These are phyloP conservation scores for Falco concolor DNA, from an alignment of 2,797 vertebrate species.

Conservation along the genomic window DNA sequence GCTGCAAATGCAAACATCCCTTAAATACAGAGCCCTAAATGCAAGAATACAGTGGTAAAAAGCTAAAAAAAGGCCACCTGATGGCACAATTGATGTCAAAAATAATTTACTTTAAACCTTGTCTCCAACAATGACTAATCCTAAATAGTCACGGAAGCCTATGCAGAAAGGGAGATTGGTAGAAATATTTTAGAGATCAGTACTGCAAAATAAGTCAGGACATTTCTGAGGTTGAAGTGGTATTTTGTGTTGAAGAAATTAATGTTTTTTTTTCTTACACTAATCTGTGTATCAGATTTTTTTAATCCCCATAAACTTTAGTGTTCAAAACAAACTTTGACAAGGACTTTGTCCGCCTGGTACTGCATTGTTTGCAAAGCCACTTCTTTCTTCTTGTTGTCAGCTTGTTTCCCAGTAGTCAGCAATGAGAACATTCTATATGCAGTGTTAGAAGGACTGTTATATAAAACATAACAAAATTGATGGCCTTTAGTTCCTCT, in stretches of 20 bases:
- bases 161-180: neutral
- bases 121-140: neutral
- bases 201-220: neutral
- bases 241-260: neutral
- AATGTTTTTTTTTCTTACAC: neutral
- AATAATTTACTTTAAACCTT: neutral
- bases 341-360: neutral
- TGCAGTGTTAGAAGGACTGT: neutral
- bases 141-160: neutral
- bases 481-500: neutral
- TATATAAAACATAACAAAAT: neutral
- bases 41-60: neutral
- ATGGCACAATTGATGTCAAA: neutral
- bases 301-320: neutral
- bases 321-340: neutral
- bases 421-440: neutral
- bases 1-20: neutral
- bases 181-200: neutral
- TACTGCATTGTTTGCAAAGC: neutral
- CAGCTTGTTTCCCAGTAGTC: neutral
- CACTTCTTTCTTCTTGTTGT: neutral
- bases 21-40: neutral
- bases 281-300: neutral
- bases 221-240: neutral
- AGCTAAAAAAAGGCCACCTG: neutral